A percentile compares a stretch with the other conserved stretches of the same genome.
These are phyloP conservation scores for Apantesis nais DNA, from an alignment of 2,888 invertebrate species.

Conservation along the genomic window DNA sequence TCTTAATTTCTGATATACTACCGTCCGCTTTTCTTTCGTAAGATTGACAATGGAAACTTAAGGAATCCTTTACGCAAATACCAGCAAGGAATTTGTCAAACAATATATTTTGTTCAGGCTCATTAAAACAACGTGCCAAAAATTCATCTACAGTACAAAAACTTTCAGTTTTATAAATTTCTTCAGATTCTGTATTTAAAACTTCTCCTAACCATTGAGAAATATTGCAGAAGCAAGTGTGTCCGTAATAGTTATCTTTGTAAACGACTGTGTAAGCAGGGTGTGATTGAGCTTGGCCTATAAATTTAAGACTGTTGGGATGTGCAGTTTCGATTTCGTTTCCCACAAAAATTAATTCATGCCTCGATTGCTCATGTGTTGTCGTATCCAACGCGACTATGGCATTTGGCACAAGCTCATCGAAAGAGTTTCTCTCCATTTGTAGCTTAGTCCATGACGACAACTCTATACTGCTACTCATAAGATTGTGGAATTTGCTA, in stretches of 20 bases:
- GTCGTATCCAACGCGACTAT: conserved; percentile 78
- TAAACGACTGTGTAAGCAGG: conserved; percentile 78
- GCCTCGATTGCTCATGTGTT: conserved; percentile 86
- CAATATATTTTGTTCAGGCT: conserved; percentile 87
- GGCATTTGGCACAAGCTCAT: conserved; percentile 83
- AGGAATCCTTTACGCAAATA: conserved; percentile 82
- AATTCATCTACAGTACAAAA: conserved; percentile 87
- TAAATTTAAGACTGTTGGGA: conserved; percentile 85
- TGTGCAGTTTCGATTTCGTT: conserved; percentile 77
- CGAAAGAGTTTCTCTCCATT: conserved; percentile 88
- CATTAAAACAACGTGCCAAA: conserved; percentile 87
- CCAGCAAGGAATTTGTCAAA: conserved; percentile 87
- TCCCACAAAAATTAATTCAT: conserved; percentile 83
- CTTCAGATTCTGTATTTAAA: conserved; percentile 69
- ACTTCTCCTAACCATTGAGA: conserved; percentile 84
- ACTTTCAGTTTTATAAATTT: conserved; percentile 81
- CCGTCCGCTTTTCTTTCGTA: conserved; percentile 70
- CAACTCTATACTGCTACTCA: conserved; percentile 86
- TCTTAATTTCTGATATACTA: conserved; percentile 67
- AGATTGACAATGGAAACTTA: conserved; percentile 85
- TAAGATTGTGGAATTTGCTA: conserved; percentile 87
- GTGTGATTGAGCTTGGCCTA: conserved; percentile 80
- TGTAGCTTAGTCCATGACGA: conserved; percentile 87
- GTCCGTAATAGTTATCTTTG: conserved; percentile 87
- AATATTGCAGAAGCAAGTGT: conserved; percentile 87